These are phyloP conservation scores for Scomberomorus guttatus DNA, from an alignment of 2,797 vertebrate genomes.

Conservation along the genomic window DNA sequence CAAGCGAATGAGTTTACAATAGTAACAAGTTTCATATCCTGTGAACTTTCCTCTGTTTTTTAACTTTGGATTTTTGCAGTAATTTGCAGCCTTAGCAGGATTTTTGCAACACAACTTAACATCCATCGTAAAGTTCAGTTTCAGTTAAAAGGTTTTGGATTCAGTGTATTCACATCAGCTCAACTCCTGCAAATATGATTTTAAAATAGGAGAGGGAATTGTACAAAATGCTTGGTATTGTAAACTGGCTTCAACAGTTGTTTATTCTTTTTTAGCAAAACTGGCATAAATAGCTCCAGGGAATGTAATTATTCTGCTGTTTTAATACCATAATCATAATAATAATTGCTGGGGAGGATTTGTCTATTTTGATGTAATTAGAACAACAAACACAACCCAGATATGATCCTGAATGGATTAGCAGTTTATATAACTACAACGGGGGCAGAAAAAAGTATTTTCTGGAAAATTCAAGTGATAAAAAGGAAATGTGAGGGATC, in stretches of 20 bases:
- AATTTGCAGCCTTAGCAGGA: no score
- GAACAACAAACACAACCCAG: slow-evolving; percentile 36
- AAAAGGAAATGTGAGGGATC: not conserved
- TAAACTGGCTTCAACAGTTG: not conserved
- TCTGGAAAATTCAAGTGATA: slow-evolving; percentile 20
- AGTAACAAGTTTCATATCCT: slow-evolving; percentile 28
- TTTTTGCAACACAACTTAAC: not conserved
- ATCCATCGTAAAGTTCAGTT: not conserved
- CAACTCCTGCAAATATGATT: not conserved
- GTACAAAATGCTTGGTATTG: not conserved
- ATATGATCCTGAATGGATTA: slow-evolving; percentile 43
- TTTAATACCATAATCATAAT: slow-evolving; percentile 41
- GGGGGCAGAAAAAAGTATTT: not conserved
- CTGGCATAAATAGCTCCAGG: slow-evolving; percentile 29
- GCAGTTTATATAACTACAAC: slow-evolving; percentile 6
- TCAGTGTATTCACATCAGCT: no score
- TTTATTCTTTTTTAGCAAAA: slow-evolving; percentile 2
- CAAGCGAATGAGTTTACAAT: not conserved
- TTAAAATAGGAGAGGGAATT: not conserved
- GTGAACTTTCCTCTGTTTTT: slow-evolving; percentile 3
- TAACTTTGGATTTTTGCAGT: not conserved
- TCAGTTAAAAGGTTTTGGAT: not conserved
- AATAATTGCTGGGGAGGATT: slow-evolving; percentile 46
- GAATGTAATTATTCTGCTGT: slow-evolving; percentile 44
- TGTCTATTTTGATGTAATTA: slow-evolving; percentile 51